phyloP scores from a whole-genome alignment of 2,113 vertebrate species.

The Dunckerocampus dactyliophorus region DNA sequence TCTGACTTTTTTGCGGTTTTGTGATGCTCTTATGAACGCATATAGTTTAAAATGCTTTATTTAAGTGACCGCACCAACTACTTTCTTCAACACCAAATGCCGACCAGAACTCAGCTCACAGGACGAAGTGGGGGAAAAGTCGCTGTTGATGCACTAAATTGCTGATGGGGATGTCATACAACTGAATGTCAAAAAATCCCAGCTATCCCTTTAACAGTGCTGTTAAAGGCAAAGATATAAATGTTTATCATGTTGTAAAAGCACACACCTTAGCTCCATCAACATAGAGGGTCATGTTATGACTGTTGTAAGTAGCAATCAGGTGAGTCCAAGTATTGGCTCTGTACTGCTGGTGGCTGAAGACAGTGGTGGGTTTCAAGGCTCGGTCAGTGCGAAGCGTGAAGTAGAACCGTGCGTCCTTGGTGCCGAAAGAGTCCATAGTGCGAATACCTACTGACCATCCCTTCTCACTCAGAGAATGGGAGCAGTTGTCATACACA shows the following conservation, averaged over 20 bases:
- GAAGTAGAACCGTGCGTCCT: slow-evolving; percentile 89
- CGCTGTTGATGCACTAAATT: too few relatives aligned
- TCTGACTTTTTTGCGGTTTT: too few relatives aligned
- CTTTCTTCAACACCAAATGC: too few relatives aligned
- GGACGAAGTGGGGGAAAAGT: too few relatives aligned
- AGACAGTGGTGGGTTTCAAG: slow-evolving; percentile 73
- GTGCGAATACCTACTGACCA: slow-evolving; percentile 89
- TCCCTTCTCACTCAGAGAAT: slow-evolving; percentile 83
- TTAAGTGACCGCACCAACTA: too few relatives aligned
- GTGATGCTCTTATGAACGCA: too few relatives aligned
- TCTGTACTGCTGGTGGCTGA: slow-evolving; percentile 74
- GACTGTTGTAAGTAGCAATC: slow-evolving; percentile 82
- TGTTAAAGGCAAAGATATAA: background rate
- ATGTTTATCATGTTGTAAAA: background rate
- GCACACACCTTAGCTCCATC: slow-evolving; percentile 78
- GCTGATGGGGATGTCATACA: too few relatives aligned
- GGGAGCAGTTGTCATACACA: slow-evolving; percentile 93
- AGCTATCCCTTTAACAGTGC: background rate
- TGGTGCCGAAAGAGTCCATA: slow-evolving; percentile 69
- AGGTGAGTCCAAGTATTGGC: slow-evolving; percentile 83
- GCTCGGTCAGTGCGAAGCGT: slow-evolving; percentile 88
- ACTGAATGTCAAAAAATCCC: too few relatives aligned
- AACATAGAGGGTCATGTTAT: slow-evolving; percentile 81
- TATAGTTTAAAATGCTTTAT: too few relatives aligned
- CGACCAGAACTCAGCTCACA: too few relatives aligned